A percentile compares a stretch with the other conserved stretches of the same genome.
phyloP scores from a whole-genome alignment of 2,888 invertebrate genomes.

The Oscheius myriophilus region DNA sequence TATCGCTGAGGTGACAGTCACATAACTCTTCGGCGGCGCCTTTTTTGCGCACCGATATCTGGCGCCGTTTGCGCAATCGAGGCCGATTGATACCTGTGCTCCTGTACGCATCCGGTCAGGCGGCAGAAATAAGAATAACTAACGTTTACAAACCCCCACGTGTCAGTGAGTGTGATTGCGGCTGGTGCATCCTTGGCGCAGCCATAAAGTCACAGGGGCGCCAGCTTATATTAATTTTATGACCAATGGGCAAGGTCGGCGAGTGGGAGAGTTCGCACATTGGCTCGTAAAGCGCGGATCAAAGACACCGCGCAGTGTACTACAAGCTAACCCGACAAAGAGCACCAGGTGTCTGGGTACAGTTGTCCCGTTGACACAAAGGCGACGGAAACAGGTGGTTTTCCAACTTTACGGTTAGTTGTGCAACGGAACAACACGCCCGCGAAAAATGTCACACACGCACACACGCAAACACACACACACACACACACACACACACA shows the following conservation, averaged over 20 bases:
- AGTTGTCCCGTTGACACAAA: conserved; percentile 5
- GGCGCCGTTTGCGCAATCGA: conserved; percentile 22
- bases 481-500: no score
- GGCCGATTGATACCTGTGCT: conserved; percentile 2
- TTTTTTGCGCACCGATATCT: conserved; percentile 22
- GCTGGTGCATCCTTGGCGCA: background rate
- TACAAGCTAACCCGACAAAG: conserved; percentile 12
- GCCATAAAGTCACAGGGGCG: conserved; percentile 4
- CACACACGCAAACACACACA: no score
- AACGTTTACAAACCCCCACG: no score
- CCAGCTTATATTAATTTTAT: conserved; percentile 30
- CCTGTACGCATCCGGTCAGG: conserved; percentile 12
- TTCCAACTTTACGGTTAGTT: no score
- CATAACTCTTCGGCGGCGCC: conserved; percentile 27
- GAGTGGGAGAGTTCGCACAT: conserved; percentile 25
- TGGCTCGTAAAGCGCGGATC: conserved; percentile 23
- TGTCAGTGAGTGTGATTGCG: no score
- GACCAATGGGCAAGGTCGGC: conserved; percentile 25
- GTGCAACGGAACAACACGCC: no score
- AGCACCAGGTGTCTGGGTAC: conserved; percentile 17
- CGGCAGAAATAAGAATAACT: background rate
- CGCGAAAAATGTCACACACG: no score
- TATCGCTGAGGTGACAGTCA: conserved; percentile 28
- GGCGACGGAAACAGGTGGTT: no score
- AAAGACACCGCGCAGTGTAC: conserved; percentile 26